Percentiles rank a stretch among this genome's conserved stretches.
Conservation (phyloP, 2,113 vertebrate genomes). For the Nothocercus nigrocapillus region DNA sequence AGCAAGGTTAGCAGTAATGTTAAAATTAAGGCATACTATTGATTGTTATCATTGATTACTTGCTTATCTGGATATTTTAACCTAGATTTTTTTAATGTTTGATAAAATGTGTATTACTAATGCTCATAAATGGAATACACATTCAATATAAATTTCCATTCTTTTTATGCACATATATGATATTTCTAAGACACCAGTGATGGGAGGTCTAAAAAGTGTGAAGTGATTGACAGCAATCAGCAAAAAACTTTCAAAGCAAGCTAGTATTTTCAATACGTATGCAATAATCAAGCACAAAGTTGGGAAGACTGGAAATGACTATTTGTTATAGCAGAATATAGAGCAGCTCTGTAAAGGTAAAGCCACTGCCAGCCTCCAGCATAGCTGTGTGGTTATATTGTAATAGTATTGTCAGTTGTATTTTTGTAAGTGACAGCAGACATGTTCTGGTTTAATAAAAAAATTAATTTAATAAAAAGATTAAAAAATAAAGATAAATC, state of each 20-base stretch:
- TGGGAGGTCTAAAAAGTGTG: background rate
- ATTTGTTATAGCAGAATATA: background rate
- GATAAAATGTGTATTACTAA: background rate
- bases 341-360: background rate
- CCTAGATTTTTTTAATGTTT: background rate
- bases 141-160: background rate
- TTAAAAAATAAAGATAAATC: background rate
- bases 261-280: background rate
- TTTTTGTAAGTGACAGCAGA: background rate
- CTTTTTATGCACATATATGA: background rate
- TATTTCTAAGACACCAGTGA: background rate
- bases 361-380: background rate
- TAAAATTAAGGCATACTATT: background rate
- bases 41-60: background rate
- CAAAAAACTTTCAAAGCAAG: background rate
- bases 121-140: background rate
- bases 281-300: background rate
- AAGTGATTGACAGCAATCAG: background rate
- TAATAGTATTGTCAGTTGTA: background rate
- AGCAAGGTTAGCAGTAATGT: background rate
- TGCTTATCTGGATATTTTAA: background rate
- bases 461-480: conserved; percentile 13
- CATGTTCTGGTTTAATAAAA: background rate
- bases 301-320: background rate
- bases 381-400: background rate